Evolutionary conservation across 2,113 vertebrate species (phyloP), one percentile per base, ranked within the genome.

Genomic region (Carollia perspicillata): DNA sequence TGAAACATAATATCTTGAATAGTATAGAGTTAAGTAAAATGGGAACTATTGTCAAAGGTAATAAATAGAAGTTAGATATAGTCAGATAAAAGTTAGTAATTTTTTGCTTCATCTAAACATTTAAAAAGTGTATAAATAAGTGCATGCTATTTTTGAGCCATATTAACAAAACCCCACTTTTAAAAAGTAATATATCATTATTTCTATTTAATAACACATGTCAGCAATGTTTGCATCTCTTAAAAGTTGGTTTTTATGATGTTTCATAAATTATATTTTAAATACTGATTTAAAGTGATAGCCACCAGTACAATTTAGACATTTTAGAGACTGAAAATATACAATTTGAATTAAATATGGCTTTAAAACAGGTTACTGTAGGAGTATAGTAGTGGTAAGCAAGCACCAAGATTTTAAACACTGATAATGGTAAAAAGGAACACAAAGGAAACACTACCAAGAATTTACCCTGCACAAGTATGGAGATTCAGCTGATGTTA

Each of bases 171-270:
- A 60, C 20, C 22, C 91, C 13, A 88, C 51, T 77, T 95, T 77
- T 5, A 47, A 84, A 93, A 90, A 55, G 42, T 42, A 79, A 63
- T 44, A 53, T 1, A 42, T 68, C 69, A 84, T 86, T 49, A 93
- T 78, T 93, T 96, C 26, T 72, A 87, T 47, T 89, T 72, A 95
- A 92, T 65, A 92, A 90, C n/a, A 94, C 89, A 93, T 63, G n/a
- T 84, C 6, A 72, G 49, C 7, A 96, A 92, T 55, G 58, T 65
- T 30, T 93, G 8, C 66, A 26, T 68, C 58, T 95, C 58, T 80
- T 81, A 42, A 88, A 95, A 87, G 78, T 40, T 69, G 30, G 17
- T 28, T 94, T 78, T 63, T 83, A 66, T 4, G 33, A 17, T 81
- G 18, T 33, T 92, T 77, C 90, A n/a, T 75, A 90, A 95, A 81